Evolutionary conservation across 2,113 vertebrate genomes (phyloP), one percentile per base, ranked within the genome.

Genomic region (Theropithecus gelada): DNA sequence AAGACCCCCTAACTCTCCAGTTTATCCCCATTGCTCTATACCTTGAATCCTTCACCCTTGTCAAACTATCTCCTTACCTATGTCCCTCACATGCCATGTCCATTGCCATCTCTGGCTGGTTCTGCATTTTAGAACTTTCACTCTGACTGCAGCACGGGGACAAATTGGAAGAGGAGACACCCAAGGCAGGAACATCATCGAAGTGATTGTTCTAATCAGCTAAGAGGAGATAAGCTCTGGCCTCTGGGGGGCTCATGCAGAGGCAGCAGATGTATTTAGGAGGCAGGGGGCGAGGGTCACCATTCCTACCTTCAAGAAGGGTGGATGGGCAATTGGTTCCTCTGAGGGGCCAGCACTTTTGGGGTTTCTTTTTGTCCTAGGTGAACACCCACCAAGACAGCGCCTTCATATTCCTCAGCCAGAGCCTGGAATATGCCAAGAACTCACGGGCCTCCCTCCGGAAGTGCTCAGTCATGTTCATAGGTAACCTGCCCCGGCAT

Each of bases 391-490:
- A 98, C 32, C 48, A 8, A 66, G 96, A 96, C 79, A 96, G 43
- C 0, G 38, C 97, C 88, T 90, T 94, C 55, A 96, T 50, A 0
- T 98, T 98, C 70, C 97, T 98, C 96, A 95, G 80, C 90, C 97
- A 98, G 97, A 94, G 96, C 89, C 94, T 97, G 92, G 94, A 96
- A 80, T 98, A 96, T 0, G 64, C 97, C 76, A 97, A 84, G 82
- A 98, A 72, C 32, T 1, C 94, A 3, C 86, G 68, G 80, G 89
- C 97, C 78, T 92, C 95, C 88, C 88, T 98, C 90, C 94, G 97
- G 88, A 98, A 97, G 89, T 82, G 92, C 66, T 97, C 98, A 0
- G 97, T 96, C 96, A 89, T 97, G 9, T 98, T 98, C 78, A 96
- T 98, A 97, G 98, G 98, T 98, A 98, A 98, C 35, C 20, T 22